Evolutionary conservation across 2,888 invertebrate species (phyloP), one percentile per base, ranked within the genome.

Genomic region (Agelastica alni): DNA sequence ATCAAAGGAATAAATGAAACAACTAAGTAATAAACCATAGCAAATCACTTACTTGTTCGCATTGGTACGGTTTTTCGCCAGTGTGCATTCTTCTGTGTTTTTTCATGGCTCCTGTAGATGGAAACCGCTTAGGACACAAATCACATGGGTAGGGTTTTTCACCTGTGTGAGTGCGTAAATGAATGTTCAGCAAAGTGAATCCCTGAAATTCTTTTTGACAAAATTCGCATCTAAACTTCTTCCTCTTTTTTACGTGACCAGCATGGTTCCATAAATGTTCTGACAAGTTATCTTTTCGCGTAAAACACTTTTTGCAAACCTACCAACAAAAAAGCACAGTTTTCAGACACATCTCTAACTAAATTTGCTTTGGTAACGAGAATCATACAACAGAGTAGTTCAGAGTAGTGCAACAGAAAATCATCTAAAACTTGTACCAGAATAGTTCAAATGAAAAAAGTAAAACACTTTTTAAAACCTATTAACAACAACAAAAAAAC

Each of bases 41-140:
- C n/a, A n/a, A n/a, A n/a, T n/a, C 10, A 47, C 48, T 58, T 58
- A 76, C 76, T 65, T 71, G 61, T 44, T 61, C 62, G 58, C 89
- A 89, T 41, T 80, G 75, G 70, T 82, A 88, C 17, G 89, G 88
- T 69, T 68, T 69, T 49, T 72, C 75, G 3, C 77, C 80, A 2
- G 80, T 80, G 59, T 80, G 80, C 70, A 77, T 79, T 34, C 80
- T 69, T 17, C 86, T 77, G 75, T 91, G 91, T 70, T 91, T 91
- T 64, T 87, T 85, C 74, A 90, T 83, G 0, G 91, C 88, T 14
- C 88, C 85, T 62, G 87, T 82, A 0, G 90, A 88, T 14, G 87
- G 84, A 64, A 89, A 90, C 52, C 83, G 79, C 71, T 87, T 88
- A 0, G 85, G 83, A 67, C 91, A 91, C 56, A 86, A 75, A 69